Base-by-base conservation (phyloP, 1,140 invertebrate genomes). In the Palaemon carinicauda region DNA sequence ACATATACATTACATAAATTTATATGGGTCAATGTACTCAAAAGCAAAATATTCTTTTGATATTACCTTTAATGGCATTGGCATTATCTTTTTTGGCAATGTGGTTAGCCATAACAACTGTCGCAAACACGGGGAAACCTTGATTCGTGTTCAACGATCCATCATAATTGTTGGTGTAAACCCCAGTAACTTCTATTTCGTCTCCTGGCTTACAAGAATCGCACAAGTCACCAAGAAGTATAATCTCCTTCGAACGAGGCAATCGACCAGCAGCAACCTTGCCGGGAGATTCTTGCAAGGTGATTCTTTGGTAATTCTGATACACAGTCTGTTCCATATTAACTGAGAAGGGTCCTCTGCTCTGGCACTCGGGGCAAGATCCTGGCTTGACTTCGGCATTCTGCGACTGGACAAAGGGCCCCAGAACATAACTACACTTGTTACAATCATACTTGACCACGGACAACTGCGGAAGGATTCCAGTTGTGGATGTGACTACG, bases 81-180 rank as follows among this genome's bases (percentile, higher is more conserved):
- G 97, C 93, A 87, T 94, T 96, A 91, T 99, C 98, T 91, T 98
- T 98, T 14, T 98, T 98, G 21, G 96, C 93, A 89, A 99, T 94
- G 92, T 99, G 96, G 92, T 99, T 99, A 2, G 97, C 98, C 90
- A 99, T 94, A 87, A 99, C 97, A 0, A 99, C 96, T 0, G 99
- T 99, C 2, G 98, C 96, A 92, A 99, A 99, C 2, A 99, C 98
- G 1, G 99, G 98, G 91, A 99, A 99, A 19, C 98, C 94, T 90
- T 94, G 93, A 24, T 92, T 90, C n/a, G 96, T 97, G 91, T 99
- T 99, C 24, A 99, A 92, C 1, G 98, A 98, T 3, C 98, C 97
- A 92, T 99, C 98, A 91, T 99, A 99, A 91, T 96, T 98, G 91
- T 99, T 99, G 3, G 97, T 98, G 91, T 99, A 99, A 74, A 99